Base-by-base conservation (phyloP, 2,113 vertebrate species). In the Mormyrus lacerda region DNA sequence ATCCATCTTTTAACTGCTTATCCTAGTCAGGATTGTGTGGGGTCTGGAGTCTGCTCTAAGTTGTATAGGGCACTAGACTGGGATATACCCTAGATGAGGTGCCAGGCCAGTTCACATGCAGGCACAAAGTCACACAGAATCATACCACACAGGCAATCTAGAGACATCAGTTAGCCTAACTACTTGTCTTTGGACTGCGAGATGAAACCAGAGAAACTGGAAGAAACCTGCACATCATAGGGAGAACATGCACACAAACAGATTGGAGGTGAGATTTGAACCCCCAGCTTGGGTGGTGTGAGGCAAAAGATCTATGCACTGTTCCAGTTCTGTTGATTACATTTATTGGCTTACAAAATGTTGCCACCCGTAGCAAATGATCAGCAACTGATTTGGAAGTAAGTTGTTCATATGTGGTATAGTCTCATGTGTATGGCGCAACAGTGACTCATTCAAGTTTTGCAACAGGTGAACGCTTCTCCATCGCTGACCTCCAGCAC, bases 401-500 rank as follows among this genome's bases (percentile, higher is more conserved):
- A 79, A 79, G 13, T 76, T 76, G 69, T 42, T 79, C 11, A 42
- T 27, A 47, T 48, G 42, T 79, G 47, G 17, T 89, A 79, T 31
- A 35, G 27, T 51, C 88, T 89, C 69, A 82, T 31, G 21, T 84
- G 5, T 83, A 7, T 53, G 24, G 84, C 55, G 88, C 31, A 24
- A 27, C 39, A 73, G 39, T 31, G 31, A 44, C 31, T 50, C n/a
- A 65, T 44, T 31, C 7, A n/a, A 15, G 45, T 15, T 91, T 3
- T 84, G 17, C 51, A 65, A 1, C 91, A 99, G 98, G 98, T 99
- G 27, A 99, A 99, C 0, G 98, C 98, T 9, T 99, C 98, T 2
- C 98, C 98, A 0, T 99, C 98, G 15, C 96, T 99, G 69, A 99
- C 98, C 87, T 99, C 98, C 93, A 99, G 98, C 95, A 99, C 98